These are phyloP conservation scores for Panthera leo DNA, from an alignment of 2,113 vertebrate species.

Conservation along the genomic window DNA sequence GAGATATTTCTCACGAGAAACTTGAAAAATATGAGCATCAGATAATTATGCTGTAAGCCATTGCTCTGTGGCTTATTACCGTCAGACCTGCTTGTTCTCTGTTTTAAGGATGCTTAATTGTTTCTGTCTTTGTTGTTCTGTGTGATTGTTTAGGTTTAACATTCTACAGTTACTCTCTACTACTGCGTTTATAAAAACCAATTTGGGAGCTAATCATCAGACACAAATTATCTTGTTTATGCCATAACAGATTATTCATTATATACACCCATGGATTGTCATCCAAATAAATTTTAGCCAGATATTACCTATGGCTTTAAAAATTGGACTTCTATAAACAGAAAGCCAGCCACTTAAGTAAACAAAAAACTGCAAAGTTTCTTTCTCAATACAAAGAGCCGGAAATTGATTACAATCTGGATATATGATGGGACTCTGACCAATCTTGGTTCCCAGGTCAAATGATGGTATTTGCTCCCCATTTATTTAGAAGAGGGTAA, in stretches of 20 bases:
- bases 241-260: not conserved
- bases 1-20: slow-evolving; percentile 36
- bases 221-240: not conserved
- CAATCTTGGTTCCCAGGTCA: slow-evolving; percentile 37
- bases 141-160: not conserved
- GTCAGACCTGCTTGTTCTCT: not conserved
- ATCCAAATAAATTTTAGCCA: slow-evolving; percentile 55
- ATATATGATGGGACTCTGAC: not conserved
- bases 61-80: not conserved
- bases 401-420: not conserved
- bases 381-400: slow-evolving; percentile 8
- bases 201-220: slow-evolving; percentile 19
- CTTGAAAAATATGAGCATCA: not conserved
- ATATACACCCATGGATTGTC: not conserved
- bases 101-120: not conserved
- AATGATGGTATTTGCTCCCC: not conserved
- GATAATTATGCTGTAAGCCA: not conserved
- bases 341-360: not conserved
- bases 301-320: not conserved
- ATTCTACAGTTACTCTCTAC: slow-evolving; percentile 12
- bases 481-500: slow-evolving; percentile 39
- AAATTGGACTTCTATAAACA: not conserved
- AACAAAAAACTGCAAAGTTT: slow-evolving; percentile 8
- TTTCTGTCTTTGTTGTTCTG: not conserved
- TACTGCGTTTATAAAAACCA: slow-evolving; percentile 3